Evolutionary conservation across 2,888 invertebrate genomes (phyloP).

Genomic region (Mimas tiliae): DNA sequence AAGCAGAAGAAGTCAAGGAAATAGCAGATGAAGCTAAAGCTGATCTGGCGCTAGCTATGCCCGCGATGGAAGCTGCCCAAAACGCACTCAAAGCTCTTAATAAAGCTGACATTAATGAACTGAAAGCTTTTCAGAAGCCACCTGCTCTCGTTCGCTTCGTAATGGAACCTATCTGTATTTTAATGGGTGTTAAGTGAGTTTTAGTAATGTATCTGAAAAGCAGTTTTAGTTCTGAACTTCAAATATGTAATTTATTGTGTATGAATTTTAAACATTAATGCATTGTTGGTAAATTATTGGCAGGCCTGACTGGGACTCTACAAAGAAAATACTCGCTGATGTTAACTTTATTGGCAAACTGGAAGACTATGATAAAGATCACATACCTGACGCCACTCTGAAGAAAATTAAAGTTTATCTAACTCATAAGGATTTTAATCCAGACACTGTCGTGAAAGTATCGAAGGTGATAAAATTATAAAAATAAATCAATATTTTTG

Average conservation of each 20-base stretch:
- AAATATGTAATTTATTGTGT: too few relatives aligned
- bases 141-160: constrained; percentile 94
- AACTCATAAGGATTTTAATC: constrained; percentile 93
- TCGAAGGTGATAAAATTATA: constrained; percentile 62
- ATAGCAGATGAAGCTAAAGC: constrained; percentile 95
- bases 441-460: constrained; percentile 91
- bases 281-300: background rate
- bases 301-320: constrained; percentile 94
- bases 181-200: constrained; percentile 92
- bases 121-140: constrained; percentile 95
- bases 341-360: constrained; percentile 92
- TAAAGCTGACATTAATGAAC: constrained; percentile 95
- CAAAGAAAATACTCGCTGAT: constrained; percentile 92
- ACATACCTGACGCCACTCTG: constrained; percentile 90
- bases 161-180: constrained; percentile 95
- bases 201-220: background rate
- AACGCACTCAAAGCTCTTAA: constrained; percentile 93
- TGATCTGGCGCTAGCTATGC: constrained; percentile 94
- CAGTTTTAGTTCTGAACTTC: background rate
- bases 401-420: constrained; percentile 93
- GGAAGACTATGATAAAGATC: constrained; percentile 94
- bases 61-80: constrained; percentile 93
- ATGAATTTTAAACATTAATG: background rate
- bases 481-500: background rate
- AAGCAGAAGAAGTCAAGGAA: constrained; percentile 92